Evolutionary conservation across 2,797 vertebrate species (phyloP), one percentile per base, ranked within the genome.

Genomic region (Manis javanica): DNA sequence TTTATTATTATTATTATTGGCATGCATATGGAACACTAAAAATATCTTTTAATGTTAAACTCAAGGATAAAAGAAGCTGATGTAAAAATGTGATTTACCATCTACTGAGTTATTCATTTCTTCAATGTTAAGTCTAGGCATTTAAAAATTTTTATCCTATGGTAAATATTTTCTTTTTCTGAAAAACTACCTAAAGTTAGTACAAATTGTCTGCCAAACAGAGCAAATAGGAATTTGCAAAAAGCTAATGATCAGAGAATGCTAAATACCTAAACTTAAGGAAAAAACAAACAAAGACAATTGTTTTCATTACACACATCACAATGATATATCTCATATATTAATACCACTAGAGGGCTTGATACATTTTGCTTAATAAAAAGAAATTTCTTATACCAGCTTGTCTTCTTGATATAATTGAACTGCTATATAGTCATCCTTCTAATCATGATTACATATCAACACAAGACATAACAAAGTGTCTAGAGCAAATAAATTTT

Each of bases 301-400:
- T 3, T 72, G 4, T 10, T 86, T 77, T 88, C 49, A 89, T 61
- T 95, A 61, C 19, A 93, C 88, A 91, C 29, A 74, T 34, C 24
- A 37, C 39, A 91, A 24, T 69, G 42, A 93, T 91, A 57, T 93
- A 74, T 63, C 14, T 51, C 94, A 49, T 39, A 57, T 63, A 79
- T 74, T 59, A 94, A 96, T 78, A 64, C 91, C 91, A 94, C 83
- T 92, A 96, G 90, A 96, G 72, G 92, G 88, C 86, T 95, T 96
- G 64, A 78, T 61, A 31, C 0, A 31, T 86, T 95, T 96, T 82
- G 46, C 24, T 72, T 92, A 82, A 69, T 23, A n/a, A 63, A 79
- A 74, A 81, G 2, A 75, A 46, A 84, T 51, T 87, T 74, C 74
- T 88, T 91, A 71, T 0, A 75, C 16, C 9, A 83, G 3, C 0